Percentiles rank a stretch among this genome's conserved stretches.
Evolutionary conservation across 2,113 vertebrate species (phyloP).

Genomic region (Abramis brama): DNA sequence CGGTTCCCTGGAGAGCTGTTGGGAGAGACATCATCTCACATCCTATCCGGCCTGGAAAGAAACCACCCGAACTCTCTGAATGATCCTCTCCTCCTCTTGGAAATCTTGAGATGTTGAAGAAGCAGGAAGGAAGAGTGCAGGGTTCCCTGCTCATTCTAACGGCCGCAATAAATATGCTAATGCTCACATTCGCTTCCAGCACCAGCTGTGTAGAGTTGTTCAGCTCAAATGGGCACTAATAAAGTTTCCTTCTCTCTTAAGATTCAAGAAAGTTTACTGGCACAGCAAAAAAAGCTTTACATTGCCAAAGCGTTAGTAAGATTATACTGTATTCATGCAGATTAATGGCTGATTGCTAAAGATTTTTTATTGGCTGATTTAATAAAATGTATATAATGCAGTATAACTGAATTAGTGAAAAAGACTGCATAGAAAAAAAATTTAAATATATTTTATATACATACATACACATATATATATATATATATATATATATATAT

Average conservation of each 20-base stretch:
- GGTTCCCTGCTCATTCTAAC: constrained; percentile 57
- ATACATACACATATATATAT: too few species aligned
- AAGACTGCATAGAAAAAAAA: too few species aligned
- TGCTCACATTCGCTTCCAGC: constrained; percentile 64
- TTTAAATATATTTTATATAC: too few species aligned
- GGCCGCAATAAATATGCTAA: constrained; percentile 58
- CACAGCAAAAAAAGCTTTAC: background rate
- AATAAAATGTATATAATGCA: background rate
- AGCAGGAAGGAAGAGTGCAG: constrained; percentile 66
- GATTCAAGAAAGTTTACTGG: constrained; percentile 19
- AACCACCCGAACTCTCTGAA: constrained; percentile 12
- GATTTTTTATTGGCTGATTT: background rate
- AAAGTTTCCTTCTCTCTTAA: constrained; percentile 40
- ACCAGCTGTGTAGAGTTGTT: constrained; percentile 66
- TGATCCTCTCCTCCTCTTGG: constrained; percentile 50
- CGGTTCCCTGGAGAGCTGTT: constrained; percentile 37
- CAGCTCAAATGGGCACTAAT: constrained; percentile 39
- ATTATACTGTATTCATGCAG: background rate
- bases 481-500: too few species aligned
- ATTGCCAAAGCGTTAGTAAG: background rate
- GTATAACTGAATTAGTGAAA: background rate
- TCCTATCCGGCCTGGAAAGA: constrained; percentile 30
- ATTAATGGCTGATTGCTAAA: background rate
- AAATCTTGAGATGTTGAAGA: constrained; percentile 53
- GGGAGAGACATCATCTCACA: constrained; percentile 12